These are phyloP conservation scores for Archegozetes longisetosus DNA, from an alignment of 1,140 invertebrate species.

Conservation along the genomic window DNA sequence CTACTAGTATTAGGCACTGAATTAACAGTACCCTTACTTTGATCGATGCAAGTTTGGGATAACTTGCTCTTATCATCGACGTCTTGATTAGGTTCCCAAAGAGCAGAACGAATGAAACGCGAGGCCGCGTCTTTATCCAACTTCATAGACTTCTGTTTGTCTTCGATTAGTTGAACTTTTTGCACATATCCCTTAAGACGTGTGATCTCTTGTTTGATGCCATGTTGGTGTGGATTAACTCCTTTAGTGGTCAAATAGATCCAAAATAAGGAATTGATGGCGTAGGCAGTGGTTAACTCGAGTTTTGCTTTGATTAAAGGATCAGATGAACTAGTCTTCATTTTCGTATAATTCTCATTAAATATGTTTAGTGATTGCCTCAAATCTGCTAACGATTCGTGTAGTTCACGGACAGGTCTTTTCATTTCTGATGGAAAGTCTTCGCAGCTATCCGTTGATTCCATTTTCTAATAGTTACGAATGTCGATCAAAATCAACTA, in stretches of 20 bases:
- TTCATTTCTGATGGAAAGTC: neutral
- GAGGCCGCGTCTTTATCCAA: neutral
- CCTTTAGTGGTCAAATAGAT: conserved; percentile 3
- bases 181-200: neutral
- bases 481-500: no score
- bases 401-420: neutral
- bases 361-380: neutral
- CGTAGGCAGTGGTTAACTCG: neutral
- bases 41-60: no score
- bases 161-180: neutral
- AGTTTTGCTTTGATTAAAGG: neutral
- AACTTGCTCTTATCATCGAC: no score
- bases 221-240: neutral
- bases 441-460: neutral
- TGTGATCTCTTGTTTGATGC: neutral
- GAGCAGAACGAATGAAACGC: neutral
- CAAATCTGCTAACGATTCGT: neutral
- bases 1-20: no score
- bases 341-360: neutral
- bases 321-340: neutral
- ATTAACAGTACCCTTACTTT: no score
- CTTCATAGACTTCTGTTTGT: neutral
- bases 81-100: conserved; percentile 1
- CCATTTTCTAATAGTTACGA: no score
- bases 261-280: conserved; percentile 6